phyloP scores from a whole-genome alignment of 2,797 vertebrate species.

The Gobio occitaniae region DNA sequence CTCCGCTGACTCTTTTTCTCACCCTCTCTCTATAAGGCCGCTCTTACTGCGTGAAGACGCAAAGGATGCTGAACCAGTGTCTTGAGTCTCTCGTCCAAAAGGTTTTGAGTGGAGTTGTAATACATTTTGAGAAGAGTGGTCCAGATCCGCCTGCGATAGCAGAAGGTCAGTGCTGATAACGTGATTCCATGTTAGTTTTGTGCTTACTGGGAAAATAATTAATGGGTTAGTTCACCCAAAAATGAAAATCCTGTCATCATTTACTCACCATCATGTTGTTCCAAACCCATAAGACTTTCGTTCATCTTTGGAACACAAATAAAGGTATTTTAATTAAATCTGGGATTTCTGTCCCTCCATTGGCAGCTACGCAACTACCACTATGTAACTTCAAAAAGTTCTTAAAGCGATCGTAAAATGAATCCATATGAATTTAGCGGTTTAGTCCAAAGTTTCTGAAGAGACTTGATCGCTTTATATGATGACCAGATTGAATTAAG shows the following conservation, averaged over 20 bases:
- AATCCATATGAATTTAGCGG: too few species aligned
- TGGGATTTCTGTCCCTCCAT: too few species aligned
- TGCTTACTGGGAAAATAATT: background rate
- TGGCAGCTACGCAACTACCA: too few species aligned
- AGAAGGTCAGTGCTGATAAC: constrained; percentile 82
- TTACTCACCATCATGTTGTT: background rate
- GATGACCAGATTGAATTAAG: too few species aligned
- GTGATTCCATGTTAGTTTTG: constrained; percentile 4
- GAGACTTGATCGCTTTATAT: background rate
- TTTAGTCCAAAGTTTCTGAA: background rate
- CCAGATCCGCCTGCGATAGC: constrained; percentile 87
- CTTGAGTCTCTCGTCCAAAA: constrained; percentile 97
- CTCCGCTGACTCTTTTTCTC: constrained; percentile 12
- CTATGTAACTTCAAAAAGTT: too few species aligned
- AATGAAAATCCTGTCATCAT: background rate
- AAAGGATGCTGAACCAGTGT: constrained; percentile 97
- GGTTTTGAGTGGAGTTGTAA: constrained; percentile 95
- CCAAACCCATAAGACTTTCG: background rate
- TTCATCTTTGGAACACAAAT: background rate
- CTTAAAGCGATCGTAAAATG: too few species aligned
- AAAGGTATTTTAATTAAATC: background rate
- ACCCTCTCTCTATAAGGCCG: constrained; percentile 77
- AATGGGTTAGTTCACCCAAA: background rate
- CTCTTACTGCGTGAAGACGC: constrained; percentile 94
- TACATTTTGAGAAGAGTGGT: constrained; percentile 97